Base-by-base conservation (phyloP, 2,888 invertebrate species). In the Chrysotoxum bicinctum region DNA sequence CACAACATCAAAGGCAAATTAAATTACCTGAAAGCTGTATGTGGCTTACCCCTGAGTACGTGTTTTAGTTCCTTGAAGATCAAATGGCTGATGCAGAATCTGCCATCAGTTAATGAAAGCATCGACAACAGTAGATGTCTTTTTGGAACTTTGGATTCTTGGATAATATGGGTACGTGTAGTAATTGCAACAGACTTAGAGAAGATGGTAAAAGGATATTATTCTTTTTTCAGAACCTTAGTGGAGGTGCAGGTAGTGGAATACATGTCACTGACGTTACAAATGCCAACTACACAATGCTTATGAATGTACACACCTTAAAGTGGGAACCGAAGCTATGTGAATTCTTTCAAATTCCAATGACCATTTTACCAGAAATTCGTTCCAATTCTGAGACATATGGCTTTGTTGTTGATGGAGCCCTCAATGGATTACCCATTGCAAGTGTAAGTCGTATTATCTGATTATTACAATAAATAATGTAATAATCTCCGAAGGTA, bases 1-100 rank as follows among this genome's bases (percentile, higher is more conserved):
- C 93, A 93, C 9, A 95, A 95, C 88, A 95, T 96, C 23, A 96
- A 96, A 89, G 95, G 95, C 88, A 95, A 95, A 89, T 95, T 93
- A 87, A 93, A 94, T 90, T 94, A 94, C 88, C 89, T 93, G 54
- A 93, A 93, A 89, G 93, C 92, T 88, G 91, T 92, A 91, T 98
- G 97, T 92, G 98, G 98, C n/a, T 94, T 98, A 86, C 99, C 99
- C 14, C 93, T 99, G 80, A 97, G 98, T 87, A 97, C 98, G 64
- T 99, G 99, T 92, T 99, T 99, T 91, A 98, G 98, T 89, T 98
- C 98, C 10, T 93, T 98, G 0, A 99, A 99, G 92, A 93, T 99
- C 66, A 94, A 95, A 89, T 99, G 99, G 99, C 92, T 99, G 50
- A 93, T 98, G 80, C 96, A 98, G 90, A 97, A 99, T 93, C 95